Base-by-base conservation (phyloP, 2,797 vertebrate species). In the Sebastes matsubarae region DNA sequence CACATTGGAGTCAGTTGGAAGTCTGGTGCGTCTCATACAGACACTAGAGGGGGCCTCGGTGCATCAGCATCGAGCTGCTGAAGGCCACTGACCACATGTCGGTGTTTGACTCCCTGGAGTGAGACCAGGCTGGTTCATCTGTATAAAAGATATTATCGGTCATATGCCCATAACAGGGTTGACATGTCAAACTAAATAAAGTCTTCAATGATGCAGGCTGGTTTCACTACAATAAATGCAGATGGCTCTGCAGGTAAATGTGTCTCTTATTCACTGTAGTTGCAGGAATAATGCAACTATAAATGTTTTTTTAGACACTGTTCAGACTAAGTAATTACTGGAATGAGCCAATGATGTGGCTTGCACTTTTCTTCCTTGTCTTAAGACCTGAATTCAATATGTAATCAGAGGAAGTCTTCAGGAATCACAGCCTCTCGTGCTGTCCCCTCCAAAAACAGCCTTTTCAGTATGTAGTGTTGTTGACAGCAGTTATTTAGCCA, bases 401-500 rank as follows among this genome's bases (percentile, higher is more conserved):
- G 2, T 16, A 66, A 8, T 80, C 10, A 60, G 60, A 8, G 20
- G 18, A 32, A 46, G 55, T 5, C 60, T 68, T 57, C 3, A 13
- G 29, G 55, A 82, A 57, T 70, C 34, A 50, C 4, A 38, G 5
- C 25, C 20, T 25, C 20, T 4, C 60, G 46, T 38, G 36, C 59
- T 67, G 30, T 36, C 20, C 27, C 57, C 12, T 76, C 54, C 11
- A 57, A 70, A 30, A 57, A 27, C 24, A 76, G 58, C 68, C 30
- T 65, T 73, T 79, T 84, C 50, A 30, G 32, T 50, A 50, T 34
- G 71, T 57, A 61, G 12, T 70, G 73, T 75, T 82, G 76, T 25
- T 67, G 58, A 79, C 77, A 76, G 76, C 81, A 72, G 61, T 71
- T 82, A 82, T 84, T 79, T 79, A 79, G 58, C 32, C 46, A 63